Percentiles rank a stretch among this genome's conserved stretches.
These are phyloP conservation scores for Andrena camellia DNA, from an alignment of 2,888 invertebrate genomes.

Conservation along the genomic window DNA sequence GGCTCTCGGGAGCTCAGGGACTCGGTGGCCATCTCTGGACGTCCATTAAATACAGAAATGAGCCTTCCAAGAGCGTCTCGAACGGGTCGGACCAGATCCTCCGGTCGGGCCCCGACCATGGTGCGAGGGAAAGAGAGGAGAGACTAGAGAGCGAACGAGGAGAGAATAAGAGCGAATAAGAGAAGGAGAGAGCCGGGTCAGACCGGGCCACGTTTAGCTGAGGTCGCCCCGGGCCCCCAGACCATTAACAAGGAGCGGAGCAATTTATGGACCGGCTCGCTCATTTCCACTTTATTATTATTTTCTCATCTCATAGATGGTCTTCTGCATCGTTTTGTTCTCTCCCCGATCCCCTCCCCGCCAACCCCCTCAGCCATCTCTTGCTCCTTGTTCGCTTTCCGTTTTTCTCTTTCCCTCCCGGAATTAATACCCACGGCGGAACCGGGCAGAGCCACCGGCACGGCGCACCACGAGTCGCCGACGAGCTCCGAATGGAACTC, in stretches of 20 bases:
- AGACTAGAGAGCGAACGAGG: constrained; percentile 55
- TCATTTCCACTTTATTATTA: constrained; percentile 85
- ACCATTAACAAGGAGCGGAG: constrained; percentile 85
- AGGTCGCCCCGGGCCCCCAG: constrained; percentile 83
- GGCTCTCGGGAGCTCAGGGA: constrained; percentile 69
- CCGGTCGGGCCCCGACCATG: constrained; percentile 61
- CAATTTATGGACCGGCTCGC: constrained; percentile 84
- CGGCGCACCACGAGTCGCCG: constrained; percentile 75
- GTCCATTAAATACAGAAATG: constrained; percentile 84
- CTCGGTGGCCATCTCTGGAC: constrained; percentile 82
- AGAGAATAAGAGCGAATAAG: constrained; percentile 56
- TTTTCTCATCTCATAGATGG: constrained; percentile 85
- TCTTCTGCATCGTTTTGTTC: constrained; percentile 80
- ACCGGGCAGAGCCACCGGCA: constrained; percentile 75
- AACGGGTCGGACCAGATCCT: constrained; percentile 80
- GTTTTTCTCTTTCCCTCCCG: constrained; percentile 70
- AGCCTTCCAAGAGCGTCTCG: constrained; percentile 80
- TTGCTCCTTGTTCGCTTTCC: constrained; percentile 49
- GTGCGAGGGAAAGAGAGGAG: constrained; percentile 22
- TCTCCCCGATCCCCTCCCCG: constrained; percentile 46
- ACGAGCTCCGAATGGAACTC: constrained; percentile 74
- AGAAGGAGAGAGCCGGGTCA: constrained; percentile 79
- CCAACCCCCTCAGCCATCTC: constrained; percentile 31
- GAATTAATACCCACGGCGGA: constrained; percentile 79
- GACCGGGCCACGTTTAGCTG: constrained; percentile 82